Evolutionary conservation across 2,888 invertebrate species (phyloP).

Genomic region (Drosophila pegasa): DNA sequence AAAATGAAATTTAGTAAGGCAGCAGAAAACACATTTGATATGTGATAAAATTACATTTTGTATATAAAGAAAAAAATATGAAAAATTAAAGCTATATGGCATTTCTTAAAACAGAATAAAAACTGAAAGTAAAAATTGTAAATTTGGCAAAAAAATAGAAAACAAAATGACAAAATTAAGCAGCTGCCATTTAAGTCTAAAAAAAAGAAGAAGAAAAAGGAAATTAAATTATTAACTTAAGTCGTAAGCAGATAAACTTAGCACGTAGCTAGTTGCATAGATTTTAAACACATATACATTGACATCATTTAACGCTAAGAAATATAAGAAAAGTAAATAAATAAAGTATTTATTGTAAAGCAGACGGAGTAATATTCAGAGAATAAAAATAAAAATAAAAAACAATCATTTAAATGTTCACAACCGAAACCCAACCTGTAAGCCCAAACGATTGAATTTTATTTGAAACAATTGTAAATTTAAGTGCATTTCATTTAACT

Average conservation of each 20-base stretch:
- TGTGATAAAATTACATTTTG: slow-evolving; percentile 61
- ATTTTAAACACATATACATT: slow-evolving; percentile 56
- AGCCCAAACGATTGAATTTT: slow-evolving; percentile 53
- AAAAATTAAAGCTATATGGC: slow-evolving; percentile 20
- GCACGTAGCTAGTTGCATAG: slow-evolving; percentile 73
- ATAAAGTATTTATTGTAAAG: neutral
- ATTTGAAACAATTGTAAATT: slow-evolving; percentile 22
- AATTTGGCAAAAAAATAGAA: slow-evolving; percentile 62
- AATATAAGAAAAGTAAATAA: neutral
- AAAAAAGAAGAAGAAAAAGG: slow-evolving; percentile 1
- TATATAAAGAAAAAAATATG: slow-evolving; percentile 31
- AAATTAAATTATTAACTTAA: slow-evolving; percentile 22
- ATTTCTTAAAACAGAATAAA: slow-evolving; percentile 8
- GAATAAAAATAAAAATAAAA: slow-evolving; percentile 7
- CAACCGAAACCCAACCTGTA: slow-evolving; percentile 38
- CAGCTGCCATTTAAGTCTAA: slow-evolving; percentile 67
- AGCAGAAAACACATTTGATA: slow-evolving; percentile 57
- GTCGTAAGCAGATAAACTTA: slow-evolving; percentile 39
- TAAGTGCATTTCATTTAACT: slow-evolving; percentile 27
- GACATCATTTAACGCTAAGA: slow-evolving; percentile 30
- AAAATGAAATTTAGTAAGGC: neutral
- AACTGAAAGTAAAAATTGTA: slow-evolving; percentile 45
- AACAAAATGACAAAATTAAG: slow-evolving; percentile 62
- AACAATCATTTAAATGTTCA: slow-evolving; percentile 46
- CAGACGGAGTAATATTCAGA: neutral